Evolutionary conservation across 37 sponge, comb jelly and placozoan genomes (phyloP), one percentile per base, ranked within the genome.

Genomic region (Corticium candelabrum): DNA sequence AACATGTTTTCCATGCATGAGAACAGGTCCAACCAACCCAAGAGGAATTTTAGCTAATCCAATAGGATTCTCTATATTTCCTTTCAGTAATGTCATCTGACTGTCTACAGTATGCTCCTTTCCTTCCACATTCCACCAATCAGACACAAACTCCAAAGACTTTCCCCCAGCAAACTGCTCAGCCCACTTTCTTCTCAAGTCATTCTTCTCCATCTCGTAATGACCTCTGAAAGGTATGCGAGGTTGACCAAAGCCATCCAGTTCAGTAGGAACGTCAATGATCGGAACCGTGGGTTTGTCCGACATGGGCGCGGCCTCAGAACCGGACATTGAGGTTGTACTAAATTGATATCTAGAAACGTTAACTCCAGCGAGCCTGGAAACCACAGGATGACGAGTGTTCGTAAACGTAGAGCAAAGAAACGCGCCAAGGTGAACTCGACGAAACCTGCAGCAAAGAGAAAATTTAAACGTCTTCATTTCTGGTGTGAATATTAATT

Each of bases 101-200:
- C 85, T 76, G 21, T 79, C 68, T 40, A 84, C 85, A n/a, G 86
- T 80, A 0, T 43, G 11, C 11, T 11, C 11, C 35, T 37, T 4
- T 85, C 84, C 87, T 33, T 90, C 91, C 4, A 69, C 69, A 33
- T 35, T 38, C 91, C 91, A 90, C 91, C 91, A 90, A 36, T 84
- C 38, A 0, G 87, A 87, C 27, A 84, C 37, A 38, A 82, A 82
- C n/a, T 68, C 41, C 11, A 90, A 77, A 33, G 34, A 69, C 2
- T 79, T 67, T 1, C 79, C 78, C n/a, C n/a, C n/a, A 7, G 82
- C 67, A 75, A 90, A 90, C 72, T 40, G 68, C 41, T 87, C 87
- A 21, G 77, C 87, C 91, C 91, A 90, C 1, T 68, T 37, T 34
- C 87, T 78, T 35, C 91, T 74, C 34, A 40, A 3, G 70, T 87